These are phyloP conservation scores for Hycleus cichorii DNA, from an alignment of 1,140 invertebrate species.

Conservation along the genomic window DNA sequence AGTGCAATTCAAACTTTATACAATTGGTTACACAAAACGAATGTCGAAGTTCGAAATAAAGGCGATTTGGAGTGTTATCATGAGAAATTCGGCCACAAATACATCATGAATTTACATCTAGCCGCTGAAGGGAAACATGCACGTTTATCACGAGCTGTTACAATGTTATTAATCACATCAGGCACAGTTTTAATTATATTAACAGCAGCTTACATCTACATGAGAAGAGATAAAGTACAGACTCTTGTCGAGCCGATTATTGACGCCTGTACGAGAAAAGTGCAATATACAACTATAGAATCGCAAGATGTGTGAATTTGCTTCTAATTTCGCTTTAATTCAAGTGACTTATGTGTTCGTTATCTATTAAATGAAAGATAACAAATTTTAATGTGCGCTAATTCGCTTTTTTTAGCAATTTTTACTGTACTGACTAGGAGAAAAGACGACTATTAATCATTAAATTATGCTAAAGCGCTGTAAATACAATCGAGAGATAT, in stretches of 20 bases:
- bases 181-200: slow-evolving; percentile 48
- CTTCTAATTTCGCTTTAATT: neutral
- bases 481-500: too few species aligned
- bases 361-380: too few species aligned
- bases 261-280: slow-evolving; percentile 58
- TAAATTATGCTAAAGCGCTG: too few species aligned
- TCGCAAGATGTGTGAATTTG: slow-evolving; percentile 35
- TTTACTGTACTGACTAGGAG: too few species aligned
- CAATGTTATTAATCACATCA: slow-evolving; percentile 51
- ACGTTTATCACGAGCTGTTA: slow-evolving; percentile 43
- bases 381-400: too few species aligned
- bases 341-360: too few species aligned
- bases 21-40: slow-evolving; percentile 56
- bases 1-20: slow-evolving; percentile 55
- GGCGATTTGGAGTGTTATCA: slow-evolving; percentile 47
- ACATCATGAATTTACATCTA: slow-evolving; percentile 39
- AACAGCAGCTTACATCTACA: slow-evolving; percentile 50
- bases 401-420: too few species aligned
- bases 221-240: slow-evolving; percentile 51
- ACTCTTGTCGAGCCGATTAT: slow-evolving; percentile 56
- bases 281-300: slow-evolving; percentile 66
- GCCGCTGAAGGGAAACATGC: slow-evolving; percentile 38
- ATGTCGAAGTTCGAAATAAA: slow-evolving; percentile 53
- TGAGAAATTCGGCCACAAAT: slow-evolving; percentile 34
- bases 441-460: too few species aligned